phyloP scores from a whole-genome alignment of 2,797 vertebrate genomes.

The Pitangus sulphuratus region DNA sequence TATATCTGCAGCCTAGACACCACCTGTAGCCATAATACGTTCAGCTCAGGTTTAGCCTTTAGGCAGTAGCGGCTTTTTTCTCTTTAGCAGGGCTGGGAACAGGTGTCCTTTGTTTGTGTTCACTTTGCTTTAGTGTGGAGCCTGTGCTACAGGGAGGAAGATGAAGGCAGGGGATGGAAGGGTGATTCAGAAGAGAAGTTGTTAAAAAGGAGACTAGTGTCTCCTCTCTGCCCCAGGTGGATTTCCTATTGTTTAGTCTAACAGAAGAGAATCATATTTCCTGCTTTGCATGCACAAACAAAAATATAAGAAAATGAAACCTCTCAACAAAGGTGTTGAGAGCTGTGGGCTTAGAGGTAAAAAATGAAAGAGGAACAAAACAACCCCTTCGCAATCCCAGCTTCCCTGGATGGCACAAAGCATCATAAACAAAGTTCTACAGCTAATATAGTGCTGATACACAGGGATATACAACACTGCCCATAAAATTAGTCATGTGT shows the following conservation, averaged over 20 bases:
- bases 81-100: background rate
- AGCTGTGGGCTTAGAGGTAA: background rate
- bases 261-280: slow-evolving; percentile 39
- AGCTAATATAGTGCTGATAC: slow-evolving; percentile 44
- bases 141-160: background rate
- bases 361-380: slow-evolving; percentile 10
- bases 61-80: background rate
- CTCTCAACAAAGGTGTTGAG: background rate
- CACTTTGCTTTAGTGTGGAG: background rate
- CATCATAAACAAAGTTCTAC: slow-evolving; percentile 61
- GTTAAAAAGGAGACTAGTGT: slow-evolving; percentile 9
- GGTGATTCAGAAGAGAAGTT: background rate
- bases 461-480: slow-evolving; percentile 50
- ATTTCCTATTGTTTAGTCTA: slow-evolving; percentile 68
- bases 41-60: slow-evolving; percentile 6
- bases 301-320: slow-evolving; percentile 9
- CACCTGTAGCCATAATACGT: background rate
- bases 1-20: background rate
- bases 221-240: slow-evolving; percentile 16
- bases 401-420: slow-evolving; percentile 38
- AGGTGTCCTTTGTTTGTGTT: slow-evolving; percentile 29
- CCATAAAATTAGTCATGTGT: slow-evolving; percentile 75
- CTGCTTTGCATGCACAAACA: slow-evolving; percentile 37
- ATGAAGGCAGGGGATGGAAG: background rate
- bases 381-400: background rate